phyloP scores from a whole-genome alignment of 2,113 vertebrate species.

The Galeopterus variegatus region DNA sequence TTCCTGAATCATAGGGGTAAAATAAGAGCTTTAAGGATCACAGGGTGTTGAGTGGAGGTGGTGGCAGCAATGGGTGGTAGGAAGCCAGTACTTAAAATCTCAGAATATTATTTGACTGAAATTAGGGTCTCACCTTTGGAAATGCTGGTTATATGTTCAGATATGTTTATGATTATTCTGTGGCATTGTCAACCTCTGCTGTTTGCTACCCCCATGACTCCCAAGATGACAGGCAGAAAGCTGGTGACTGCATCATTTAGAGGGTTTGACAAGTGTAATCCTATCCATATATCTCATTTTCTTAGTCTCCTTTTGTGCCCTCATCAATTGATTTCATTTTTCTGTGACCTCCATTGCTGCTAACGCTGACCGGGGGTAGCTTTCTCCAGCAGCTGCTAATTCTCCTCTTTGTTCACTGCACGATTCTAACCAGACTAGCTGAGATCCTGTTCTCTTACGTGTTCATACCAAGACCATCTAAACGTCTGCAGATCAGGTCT shows the following conservation, averaged over 20 bases:
- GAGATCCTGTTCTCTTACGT: neutral
- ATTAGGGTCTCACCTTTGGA: neutral
- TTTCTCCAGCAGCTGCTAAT: neutral
- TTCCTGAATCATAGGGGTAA: neutral
- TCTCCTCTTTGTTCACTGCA: neutral
- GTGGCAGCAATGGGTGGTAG: neutral
- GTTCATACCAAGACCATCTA: neutral
- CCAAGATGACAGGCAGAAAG: neutral
- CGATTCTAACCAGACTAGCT: neutral
- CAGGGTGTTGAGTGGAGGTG: too few relatives aligned
- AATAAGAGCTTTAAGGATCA: neutral
- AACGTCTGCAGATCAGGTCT: neutral
- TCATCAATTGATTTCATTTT: neutral
- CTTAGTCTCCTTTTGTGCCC: neutral
- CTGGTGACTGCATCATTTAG: neutral
- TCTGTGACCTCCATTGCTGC: neutral
- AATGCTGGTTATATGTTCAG: neutral
- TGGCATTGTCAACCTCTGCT: neutral
- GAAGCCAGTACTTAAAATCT: neutral
- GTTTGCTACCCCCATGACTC: neutral
- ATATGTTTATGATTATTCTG: neutral
- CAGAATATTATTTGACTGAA: neutral
- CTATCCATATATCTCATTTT: rapidly evolving
- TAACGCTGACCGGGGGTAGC: neutral
- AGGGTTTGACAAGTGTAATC: neutral